Percentiles rank a stretch among this genome's conserved stretches.
Evolutionary conservation across 2,797 vertebrate species (phyloP).

Genomic region (Gymnocypris eckloni): DNA sequence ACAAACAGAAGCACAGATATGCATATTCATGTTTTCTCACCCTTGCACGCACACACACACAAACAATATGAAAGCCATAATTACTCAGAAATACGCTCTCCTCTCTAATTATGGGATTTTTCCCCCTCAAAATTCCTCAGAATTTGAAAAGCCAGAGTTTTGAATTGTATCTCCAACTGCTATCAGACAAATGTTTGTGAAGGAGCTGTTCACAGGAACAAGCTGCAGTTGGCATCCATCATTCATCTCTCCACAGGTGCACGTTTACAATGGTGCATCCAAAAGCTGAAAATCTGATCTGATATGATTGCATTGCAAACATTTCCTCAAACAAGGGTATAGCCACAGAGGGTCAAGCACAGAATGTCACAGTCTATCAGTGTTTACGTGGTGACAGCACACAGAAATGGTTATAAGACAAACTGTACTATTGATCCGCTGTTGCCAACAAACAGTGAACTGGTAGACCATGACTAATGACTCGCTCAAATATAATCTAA

Average conservation of each 20-base stretch:
- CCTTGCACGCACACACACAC: not conserved
- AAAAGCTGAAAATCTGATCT: not conserved
- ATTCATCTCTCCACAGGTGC: conserved; percentile 26
- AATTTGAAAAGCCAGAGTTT: not conserved
- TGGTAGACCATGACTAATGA: conserved; percentile 54
- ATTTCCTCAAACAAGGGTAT: conserved; percentile 9
- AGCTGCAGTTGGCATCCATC: not conserved
- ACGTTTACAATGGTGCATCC: not conserved
- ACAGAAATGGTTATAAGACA: conserved; percentile 51
- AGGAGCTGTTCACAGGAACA: conserved; percentile 13
- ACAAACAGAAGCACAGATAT: not conserved
- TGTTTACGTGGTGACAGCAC: conserved; percentile 36
- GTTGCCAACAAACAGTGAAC: conserved; percentile 59
- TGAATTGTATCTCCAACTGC: not conserved
- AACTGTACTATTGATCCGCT: conserved; percentile 72
- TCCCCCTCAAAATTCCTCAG: not conserved
- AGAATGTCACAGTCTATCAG: conserved; percentile 20
- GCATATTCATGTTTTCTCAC: not conserved
- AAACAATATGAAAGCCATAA: not conserved
- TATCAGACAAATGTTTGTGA: not conserved
- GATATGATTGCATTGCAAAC: conserved; percentile 20
- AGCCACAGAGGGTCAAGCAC: conserved; percentile 31
- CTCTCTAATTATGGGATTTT: not conserved
- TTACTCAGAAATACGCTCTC: not conserved
- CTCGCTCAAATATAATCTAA: conserved; percentile 49